Evolutionary conservation across 1,140 invertebrate species (phyloP).

Genomic region (Penaeus vannamei): DNA sequence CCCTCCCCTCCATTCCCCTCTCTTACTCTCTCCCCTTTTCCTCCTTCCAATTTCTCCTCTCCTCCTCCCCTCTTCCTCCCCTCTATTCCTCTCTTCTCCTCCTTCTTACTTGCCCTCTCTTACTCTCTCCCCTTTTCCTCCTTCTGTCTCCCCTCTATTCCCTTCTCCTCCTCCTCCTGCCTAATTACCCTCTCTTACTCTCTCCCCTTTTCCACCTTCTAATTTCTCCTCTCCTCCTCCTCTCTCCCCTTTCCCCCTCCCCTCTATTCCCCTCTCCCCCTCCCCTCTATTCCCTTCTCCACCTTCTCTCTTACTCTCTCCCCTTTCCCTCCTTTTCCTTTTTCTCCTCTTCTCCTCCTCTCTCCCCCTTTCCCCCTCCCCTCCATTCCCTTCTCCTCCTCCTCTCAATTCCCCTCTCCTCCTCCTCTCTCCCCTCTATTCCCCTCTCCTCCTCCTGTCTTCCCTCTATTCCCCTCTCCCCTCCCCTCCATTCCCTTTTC

Average conservation of each 20-base stretch:
- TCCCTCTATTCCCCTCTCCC: background rate
- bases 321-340: no score
- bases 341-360: no score
- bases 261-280: no score
- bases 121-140: background rate
- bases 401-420: background rate
- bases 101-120: background rate
- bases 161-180: no score
- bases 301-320: no score
- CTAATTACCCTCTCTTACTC: background rate
- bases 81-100: background rate
- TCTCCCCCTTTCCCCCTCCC: no score
- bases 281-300: no score
- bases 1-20: background rate
- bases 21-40: background rate
- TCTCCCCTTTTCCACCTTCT: background rate
- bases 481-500: no score
- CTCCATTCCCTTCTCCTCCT: no score
- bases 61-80: background rate
- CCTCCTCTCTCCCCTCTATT: background rate
- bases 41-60: background rate
- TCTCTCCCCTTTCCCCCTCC: background rate
- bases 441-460: background rate
- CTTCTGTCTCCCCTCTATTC: background rate
- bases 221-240: background rate